These are phyloP conservation scores for Leucoraja erinaceus DNA, from an alignment of 2,113 vertebrate genomes.

Conservation along the genomic window DNA sequence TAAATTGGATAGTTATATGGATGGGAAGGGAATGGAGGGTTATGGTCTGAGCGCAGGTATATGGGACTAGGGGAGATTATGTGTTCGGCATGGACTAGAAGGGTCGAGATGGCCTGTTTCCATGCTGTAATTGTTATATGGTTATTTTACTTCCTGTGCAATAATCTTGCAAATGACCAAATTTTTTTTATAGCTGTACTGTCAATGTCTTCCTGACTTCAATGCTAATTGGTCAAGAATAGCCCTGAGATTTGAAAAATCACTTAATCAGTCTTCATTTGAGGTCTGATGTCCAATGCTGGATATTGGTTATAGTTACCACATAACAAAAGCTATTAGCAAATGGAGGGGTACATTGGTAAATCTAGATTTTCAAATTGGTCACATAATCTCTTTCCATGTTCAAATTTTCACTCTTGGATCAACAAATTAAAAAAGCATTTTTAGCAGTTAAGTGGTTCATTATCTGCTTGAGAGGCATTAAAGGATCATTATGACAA, in stretches of 20 bases:
- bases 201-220: not conserved
- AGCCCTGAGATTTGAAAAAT: not conserved
- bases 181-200: not conserved
- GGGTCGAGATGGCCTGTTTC: no score
- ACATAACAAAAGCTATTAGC: not conserved
- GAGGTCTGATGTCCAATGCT: not conserved
- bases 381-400: not conserved
- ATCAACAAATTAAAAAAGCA: not conserved
- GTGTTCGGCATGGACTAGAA: no score
- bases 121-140: no score
- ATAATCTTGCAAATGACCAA: not conserved
- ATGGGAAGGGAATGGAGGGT: no score
- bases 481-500: not conserved
- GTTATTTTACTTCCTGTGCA: not conserved
- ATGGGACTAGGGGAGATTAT: no score
- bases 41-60: no score
- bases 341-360: not conserved
- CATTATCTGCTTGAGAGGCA: conserved; percentile 2
- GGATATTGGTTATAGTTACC: not conserved
- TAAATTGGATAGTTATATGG: no score
- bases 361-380: not conserved
- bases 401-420: not conserved
- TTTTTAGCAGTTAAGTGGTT: not conserved
- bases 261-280: not conserved
- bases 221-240: not conserved